A percentile compares a stretch with the other conserved stretches of the same genome.
Evolutionary conservation across 2,113 vertebrate species (phyloP).

Genomic region (Conger conger): DNA sequence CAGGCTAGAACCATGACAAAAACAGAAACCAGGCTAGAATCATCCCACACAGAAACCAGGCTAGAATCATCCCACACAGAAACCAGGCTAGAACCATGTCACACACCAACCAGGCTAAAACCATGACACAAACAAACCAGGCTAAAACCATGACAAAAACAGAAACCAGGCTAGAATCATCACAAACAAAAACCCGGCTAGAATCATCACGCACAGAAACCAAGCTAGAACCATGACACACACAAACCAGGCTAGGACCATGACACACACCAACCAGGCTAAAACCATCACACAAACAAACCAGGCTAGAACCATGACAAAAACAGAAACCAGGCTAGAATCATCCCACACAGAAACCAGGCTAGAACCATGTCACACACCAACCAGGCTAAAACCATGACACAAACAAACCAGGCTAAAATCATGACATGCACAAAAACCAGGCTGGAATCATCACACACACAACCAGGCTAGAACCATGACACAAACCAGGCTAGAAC

Average conservation of each 20-base stretch:
- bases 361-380: not conserved
- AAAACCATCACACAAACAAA: not conserved
- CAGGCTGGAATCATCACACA: not conserved
- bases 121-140: too few relatives aligned
- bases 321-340: too few relatives aligned
- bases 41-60: not conserved
- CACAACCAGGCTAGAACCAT: not conserved
- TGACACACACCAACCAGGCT: not conserved
- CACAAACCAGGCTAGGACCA: not conserved
- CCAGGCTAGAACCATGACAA: too few relatives aligned
- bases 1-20: too few relatives aligned
- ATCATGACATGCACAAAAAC: not conserved
- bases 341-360: not conserved
- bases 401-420: not conserved
- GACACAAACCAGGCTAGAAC: not conserved
- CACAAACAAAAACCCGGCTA: not conserved
- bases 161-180: too few relatives aligned
- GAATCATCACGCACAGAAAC: not conserved
- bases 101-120: not conserved
- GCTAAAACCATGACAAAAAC: too few relatives aligned
- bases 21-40: not conserved
- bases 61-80: not conserved
- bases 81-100: not conserved
- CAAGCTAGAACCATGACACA: not conserved
- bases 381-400: not conserved